phyloP scores from a whole-genome alignment of 2,888 invertebrate genomes.

The Phragmatobia fuliginosa region DNA sequence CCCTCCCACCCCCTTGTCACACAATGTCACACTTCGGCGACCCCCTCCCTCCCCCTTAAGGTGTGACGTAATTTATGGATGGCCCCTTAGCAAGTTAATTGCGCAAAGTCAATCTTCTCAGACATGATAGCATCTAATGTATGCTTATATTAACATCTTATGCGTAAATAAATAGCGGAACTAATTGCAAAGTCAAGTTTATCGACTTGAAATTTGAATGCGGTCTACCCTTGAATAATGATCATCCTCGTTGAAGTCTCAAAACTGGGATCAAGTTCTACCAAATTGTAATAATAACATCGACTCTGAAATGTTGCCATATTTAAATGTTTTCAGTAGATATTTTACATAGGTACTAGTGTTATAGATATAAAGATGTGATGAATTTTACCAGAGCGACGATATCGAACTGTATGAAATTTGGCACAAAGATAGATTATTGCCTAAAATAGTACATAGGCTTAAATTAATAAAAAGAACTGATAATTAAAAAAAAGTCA shows the following conservation, averaged over 20 bases:
- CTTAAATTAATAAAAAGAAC: background rate
- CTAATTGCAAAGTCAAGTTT: conserved; percentile 15
- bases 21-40: too few species aligned
- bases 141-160: conserved; percentile 8
- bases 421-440: background rate
- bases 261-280: background rate
- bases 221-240: conserved; percentile 21
- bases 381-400: background rate
- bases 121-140: background rate
- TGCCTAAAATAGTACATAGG: background rate
- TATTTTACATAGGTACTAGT: background rate
- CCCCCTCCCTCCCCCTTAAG: too few species aligned
- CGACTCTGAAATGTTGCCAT: background rate
- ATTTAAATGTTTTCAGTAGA: background rate
- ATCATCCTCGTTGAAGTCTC: conserved; percentile 7
- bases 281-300: too few species aligned
- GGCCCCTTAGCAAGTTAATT: too few species aligned
- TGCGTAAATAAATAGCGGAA: conserved; percentile 19
- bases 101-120: background rate
- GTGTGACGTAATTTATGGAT: too few species aligned
- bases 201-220: conserved; percentile 14
- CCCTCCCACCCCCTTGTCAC: too few species aligned
- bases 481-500: background rate
- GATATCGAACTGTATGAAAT: too few species aligned
- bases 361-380: too few species aligned